Conservation (phyloP, 1,140 invertebrate species). For the Pogonus chalceus region DNA sequence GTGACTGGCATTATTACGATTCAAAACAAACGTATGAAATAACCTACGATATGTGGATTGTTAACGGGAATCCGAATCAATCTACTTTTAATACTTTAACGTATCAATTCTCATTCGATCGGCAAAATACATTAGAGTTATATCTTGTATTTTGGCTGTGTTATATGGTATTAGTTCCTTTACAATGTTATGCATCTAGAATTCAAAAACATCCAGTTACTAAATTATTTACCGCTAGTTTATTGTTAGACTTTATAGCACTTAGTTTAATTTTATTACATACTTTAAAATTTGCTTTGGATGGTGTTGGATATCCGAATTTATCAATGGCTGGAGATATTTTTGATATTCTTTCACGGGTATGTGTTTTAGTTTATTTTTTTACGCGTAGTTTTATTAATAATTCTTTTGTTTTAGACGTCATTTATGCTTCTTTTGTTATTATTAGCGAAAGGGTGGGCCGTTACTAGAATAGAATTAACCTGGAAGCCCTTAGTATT, state of each 20-base stretch:
- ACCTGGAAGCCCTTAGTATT: conserved; percentile 78
- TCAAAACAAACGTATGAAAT: conserved; percentile 40
- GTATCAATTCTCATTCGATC: conserved; percentile 94
- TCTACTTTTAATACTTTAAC: conserved; percentile 75
- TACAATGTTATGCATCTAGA: conserved; percentile 80
- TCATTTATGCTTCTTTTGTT: conserved; percentile 91
- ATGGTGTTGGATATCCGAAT: conserved; percentile 74
- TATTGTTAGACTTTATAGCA: conserved; percentile 75
- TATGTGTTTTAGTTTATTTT: conserved; percentile 36
- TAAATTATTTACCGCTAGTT: conserved; percentile 78
- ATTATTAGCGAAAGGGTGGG: conserved; percentile 93
- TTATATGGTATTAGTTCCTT: conserved; percentile 75
- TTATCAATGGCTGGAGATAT: conserved; percentile 81
- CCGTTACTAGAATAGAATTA: conserved; percentile 80
- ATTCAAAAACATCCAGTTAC: conserved; percentile 84
- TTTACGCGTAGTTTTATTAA: background rate
- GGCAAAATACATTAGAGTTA: conserved; percentile 86
- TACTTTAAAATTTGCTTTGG: conserved; percentile 76
- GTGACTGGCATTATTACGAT: conserved; percentile 71
- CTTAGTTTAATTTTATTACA: conserved; percentile 82
- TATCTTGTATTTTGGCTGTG: conserved; percentile 82
- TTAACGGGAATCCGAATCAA: conserved; percentile 87
- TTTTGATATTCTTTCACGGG: conserved; percentile 80
- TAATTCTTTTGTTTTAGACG: conserved; percentile 50
- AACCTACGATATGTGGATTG: conserved; percentile 90